These are phyloP conservation scores for Lithobates pipiens DNA, from an alignment of 2,797 vertebrate genomes.

Conservation along the genomic window DNA sequence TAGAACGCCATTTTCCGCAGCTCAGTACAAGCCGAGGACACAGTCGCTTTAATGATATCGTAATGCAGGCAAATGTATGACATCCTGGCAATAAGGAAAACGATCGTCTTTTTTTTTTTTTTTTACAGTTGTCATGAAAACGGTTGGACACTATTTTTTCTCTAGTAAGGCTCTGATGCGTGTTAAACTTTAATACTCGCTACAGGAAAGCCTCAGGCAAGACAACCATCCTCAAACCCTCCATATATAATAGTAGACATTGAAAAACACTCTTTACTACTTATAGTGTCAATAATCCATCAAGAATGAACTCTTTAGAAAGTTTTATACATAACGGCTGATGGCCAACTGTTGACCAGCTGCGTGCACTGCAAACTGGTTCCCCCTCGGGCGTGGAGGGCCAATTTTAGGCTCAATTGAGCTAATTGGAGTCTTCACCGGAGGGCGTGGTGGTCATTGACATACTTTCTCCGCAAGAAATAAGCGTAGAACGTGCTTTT, in stretches of 20 bases:
- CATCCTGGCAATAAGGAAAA: too few species aligned
- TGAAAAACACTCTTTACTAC: background rate
- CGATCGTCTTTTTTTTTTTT: too few species aligned
- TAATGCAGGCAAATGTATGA: too few species aligned
- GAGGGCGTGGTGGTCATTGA: slow-evolving; percentile 44
- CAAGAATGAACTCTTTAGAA: background rate
- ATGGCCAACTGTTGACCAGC: slow-evolving; percentile 32
- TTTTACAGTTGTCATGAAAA: too few species aligned
- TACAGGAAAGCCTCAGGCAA: slow-evolving; percentile 8
- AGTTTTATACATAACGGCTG: background rate
- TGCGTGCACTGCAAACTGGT: slow-evolving; percentile 14
- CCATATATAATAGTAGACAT: background rate
- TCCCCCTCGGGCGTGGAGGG: slow-evolving; percentile 16
- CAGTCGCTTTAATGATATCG: too few species aligned
- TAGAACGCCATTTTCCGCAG: too few species aligned
- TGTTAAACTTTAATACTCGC: slow-evolving; percentile 18
- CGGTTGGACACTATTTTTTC: too few species aligned
- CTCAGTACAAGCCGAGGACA: too few species aligned
- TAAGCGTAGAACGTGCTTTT: slow-evolving; percentile 34
- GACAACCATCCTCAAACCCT: background rate
- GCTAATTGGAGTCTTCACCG: slow-evolving; percentile 18
- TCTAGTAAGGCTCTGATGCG: background rate
- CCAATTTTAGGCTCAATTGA: slow-evolving; percentile 40
- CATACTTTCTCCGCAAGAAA: slow-evolving; percentile 41
- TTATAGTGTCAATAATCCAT: background rate